Evolutionary conservation across 2,888 invertebrate species (phyloP).

Genomic region (Drosophila vallismaia): DNA sequence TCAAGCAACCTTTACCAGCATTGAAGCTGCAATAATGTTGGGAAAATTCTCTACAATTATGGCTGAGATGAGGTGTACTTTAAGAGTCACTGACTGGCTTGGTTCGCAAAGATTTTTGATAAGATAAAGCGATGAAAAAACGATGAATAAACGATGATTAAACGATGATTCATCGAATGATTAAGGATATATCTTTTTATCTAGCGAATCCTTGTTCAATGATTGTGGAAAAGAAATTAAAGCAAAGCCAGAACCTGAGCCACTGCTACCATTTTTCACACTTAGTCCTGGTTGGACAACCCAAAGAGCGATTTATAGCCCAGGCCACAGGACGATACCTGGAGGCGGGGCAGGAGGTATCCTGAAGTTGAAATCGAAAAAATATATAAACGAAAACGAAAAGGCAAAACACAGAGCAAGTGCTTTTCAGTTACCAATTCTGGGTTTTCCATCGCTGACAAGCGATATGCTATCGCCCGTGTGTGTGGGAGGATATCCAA

Average conservation of each 20-base stretch:
- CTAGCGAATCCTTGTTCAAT: not conserved
- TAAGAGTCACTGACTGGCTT: slow-evolving; percentile 40
- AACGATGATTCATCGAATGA: slow-evolving; percentile 4
- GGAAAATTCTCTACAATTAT: slow-evolving; percentile 38
- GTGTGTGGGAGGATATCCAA: slow-evolving; percentile 12
- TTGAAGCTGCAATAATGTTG: slow-evolving; percentile 36
- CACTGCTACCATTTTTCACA: not conserved
- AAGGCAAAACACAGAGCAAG: slow-evolving; percentile 3
- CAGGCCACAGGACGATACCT: slow-evolving; percentile 4
- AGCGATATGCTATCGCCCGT: slow-evolving; percentile 20
- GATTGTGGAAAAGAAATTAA: not conserved
- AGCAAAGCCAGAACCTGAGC: not conserved
- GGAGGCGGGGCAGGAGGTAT: slow-evolving; percentile 4
- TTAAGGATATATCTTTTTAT: not conserved
- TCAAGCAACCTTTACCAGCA: slow-evolving; percentile 25
- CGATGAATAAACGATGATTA: not conserved
- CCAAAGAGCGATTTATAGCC: slow-evolving; percentile 31
- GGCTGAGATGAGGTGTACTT: slow-evolving; percentile 26
- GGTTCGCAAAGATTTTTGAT: slow-evolving; percentile 4
- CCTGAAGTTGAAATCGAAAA: slow-evolving; percentile 36
- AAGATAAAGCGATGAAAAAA: slow-evolving; percentile 4
- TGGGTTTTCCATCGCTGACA: slow-evolving; percentile 18
- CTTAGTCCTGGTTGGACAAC: not conserved
- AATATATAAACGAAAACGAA: slow-evolving; percentile 57
- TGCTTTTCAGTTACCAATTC: slow-evolving; percentile 46